phyloP scores from a whole-genome alignment of 2,888 invertebrate genomes.

The Clunio marinus region DNA sequence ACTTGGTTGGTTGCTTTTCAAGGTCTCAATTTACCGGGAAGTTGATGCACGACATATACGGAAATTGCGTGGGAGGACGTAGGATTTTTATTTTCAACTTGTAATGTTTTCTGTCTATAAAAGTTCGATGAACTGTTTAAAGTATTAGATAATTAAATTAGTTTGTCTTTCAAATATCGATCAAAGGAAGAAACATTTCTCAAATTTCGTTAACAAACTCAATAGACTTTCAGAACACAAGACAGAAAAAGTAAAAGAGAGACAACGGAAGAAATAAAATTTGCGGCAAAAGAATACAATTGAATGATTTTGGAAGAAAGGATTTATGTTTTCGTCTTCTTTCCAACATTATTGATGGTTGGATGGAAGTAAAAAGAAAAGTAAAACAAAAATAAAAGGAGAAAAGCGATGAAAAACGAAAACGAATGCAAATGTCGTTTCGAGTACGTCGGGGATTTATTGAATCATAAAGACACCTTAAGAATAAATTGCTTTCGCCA shows the following conservation, averaged over 20 bases:
- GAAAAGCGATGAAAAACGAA: background rate
- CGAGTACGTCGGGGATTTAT: background rate
- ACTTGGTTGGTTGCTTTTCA: background rate
- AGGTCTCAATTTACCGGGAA: background rate
- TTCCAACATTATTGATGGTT: background rate
- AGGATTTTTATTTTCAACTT: background rate
- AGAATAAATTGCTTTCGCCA: conserved; percentile 5
- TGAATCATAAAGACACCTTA: conserved; percentile 23
- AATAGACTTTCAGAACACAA: too few relatives aligned
- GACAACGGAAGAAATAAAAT: background rate
- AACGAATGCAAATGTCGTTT: conserved; percentile 4
- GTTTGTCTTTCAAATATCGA: background rate
- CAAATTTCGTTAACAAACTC: background rate
- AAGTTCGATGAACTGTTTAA: background rate
- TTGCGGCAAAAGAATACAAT: conserved; percentile 8
- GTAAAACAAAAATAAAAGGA: background rate
- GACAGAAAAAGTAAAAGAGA: too few relatives aligned
- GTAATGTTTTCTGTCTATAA: background rate
- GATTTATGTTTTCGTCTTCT: conserved; percentile 12
- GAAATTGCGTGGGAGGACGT: background rate
- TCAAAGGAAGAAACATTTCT: background rate
- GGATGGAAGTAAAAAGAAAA: background rate
- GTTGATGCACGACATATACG: background rate
- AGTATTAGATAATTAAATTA: too few relatives aligned
- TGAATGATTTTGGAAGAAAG: conserved; percentile 24